phyloP scores from a whole-genome alignment of 2,113 vertebrate genomes.

The Podarcis raffonei region DNA sequence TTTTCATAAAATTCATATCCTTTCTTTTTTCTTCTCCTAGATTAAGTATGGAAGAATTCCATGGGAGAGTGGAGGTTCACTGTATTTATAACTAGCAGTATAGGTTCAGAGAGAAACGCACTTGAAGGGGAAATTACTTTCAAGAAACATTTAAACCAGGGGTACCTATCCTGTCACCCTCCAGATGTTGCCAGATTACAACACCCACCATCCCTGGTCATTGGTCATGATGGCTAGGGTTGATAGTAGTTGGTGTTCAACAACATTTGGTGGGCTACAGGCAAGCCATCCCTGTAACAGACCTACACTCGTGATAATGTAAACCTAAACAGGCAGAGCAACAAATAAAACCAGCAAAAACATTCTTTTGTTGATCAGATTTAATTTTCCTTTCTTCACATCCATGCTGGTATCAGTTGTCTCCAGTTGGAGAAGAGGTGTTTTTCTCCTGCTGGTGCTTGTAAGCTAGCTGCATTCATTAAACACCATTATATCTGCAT shows the following conservation, averaged over 20 bases:
- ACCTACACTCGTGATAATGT: not conserved
- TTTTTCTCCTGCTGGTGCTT: not conserved
- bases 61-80: not conserved
- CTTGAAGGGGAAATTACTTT: not conserved
- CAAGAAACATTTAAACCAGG: not conserved
- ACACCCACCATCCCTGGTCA: too few relatives aligned
- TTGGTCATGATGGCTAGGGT: too few relatives aligned
- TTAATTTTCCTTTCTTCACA: not conserved
- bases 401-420: conserved; percentile 17
- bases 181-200: too few relatives aligned
- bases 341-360: not conserved
- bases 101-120: not conserved
- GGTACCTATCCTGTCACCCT: too few relatives aligned
- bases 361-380: not conserved
- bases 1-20: not conserved
- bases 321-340: not conserved
- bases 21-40: not conserved
- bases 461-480: conserved; percentile 54
- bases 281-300: not conserved
- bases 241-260: too few relatives aligned
- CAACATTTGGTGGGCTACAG: too few relatives aligned
- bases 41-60: not conserved
- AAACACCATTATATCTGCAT: conserved; percentile 68
- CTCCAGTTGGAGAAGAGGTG: conserved; percentile 41
- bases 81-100: not conserved